phyloP scores from a whole-genome alignment of 1,140 invertebrate genomes.

The Aradophagus sp. region DNA sequence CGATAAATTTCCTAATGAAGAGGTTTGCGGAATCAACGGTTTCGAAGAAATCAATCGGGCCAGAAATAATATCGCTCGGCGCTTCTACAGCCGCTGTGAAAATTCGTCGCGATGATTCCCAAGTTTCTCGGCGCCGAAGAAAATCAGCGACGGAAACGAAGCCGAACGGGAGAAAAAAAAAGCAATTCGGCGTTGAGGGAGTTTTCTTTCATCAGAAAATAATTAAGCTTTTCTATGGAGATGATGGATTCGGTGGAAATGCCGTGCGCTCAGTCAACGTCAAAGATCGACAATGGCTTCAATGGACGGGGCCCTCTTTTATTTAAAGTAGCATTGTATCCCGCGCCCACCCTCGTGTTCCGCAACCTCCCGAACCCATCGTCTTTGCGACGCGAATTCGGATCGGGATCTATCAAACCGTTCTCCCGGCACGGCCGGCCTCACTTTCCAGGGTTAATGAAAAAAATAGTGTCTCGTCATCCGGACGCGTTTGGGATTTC shows the following conservation, averaged over 20 bases:
- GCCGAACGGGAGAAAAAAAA: conserved; percentile 45
- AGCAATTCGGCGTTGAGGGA: conserved; percentile 52
- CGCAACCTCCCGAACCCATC: conserved; percentile 35
- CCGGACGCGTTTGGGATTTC: conserved; percentile 37
- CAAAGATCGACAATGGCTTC: conserved; percentile 74
- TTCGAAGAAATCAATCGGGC: too few species aligned
- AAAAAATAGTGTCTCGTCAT: conserved; percentile 64
- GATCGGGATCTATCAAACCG: conserved; percentile 59
- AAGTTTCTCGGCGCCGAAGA: conserved; percentile 10
- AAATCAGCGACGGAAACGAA: conserved; percentile 31
- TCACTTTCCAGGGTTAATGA: conserved; percentile 50
- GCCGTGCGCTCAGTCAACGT: conserved; percentile 74
- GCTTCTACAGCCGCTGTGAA: too few species aligned
- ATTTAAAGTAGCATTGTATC: conserved; percentile 76
- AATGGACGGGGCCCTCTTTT: conserved; percentile 74
- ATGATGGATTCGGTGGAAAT: conserved; percentile 73
- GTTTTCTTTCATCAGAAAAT: conserved; percentile 75
- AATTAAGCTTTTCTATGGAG: conserved; percentile 76
- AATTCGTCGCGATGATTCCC: conserved; percentile 35
- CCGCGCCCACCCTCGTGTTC: conserved; percentile 62
- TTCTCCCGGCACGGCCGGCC: conserved; percentile 24
- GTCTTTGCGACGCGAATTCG: conserved; percentile 56
- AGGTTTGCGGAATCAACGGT: too few species aligned
- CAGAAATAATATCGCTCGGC: too few species aligned
- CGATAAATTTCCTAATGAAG: too few species aligned